Conservation (phyloP, 1,140 invertebrate genomes). For the Heliconius nattereri region DNA sequence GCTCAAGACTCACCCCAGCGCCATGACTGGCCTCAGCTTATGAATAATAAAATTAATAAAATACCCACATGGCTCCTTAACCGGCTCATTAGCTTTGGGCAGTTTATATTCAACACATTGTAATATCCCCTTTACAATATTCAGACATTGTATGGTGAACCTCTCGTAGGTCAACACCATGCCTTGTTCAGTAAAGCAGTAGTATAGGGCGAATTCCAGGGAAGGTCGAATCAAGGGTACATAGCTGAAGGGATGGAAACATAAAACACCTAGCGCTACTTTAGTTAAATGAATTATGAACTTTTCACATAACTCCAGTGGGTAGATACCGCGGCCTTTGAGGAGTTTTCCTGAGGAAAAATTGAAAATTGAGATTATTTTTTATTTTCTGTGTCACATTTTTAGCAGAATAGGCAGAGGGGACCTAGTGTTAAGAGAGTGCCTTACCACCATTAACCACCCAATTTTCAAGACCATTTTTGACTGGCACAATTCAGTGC, state of each 20-base stretch:
- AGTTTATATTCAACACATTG: conserved; percentile 87
- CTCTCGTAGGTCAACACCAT: conserved; percentile 89
- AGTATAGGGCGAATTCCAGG: conserved; percentile 91
- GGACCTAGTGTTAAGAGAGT: too few species aligned
- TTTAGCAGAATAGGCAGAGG: neutral
- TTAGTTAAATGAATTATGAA: conserved; percentile 91
- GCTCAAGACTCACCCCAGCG: too few species aligned
- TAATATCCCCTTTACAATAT: conserved; percentile 92
- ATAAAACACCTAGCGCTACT: conserved; percentile 88
- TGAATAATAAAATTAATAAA: neutral
- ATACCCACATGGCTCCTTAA: neutral
- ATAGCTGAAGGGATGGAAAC: conserved; percentile 89
- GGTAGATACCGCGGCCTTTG: conserved; percentile 82
- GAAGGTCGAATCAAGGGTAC: conserved; percentile 89
- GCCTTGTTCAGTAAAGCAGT: conserved; percentile 91
- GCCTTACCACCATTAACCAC: too few species aligned
- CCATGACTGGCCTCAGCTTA: too few species aligned
- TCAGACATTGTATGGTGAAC: conserved; percentile 94
- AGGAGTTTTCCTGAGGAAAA: conserved; percentile 84
- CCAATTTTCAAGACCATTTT: too few species aligned
- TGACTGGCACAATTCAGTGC: too few species aligned
- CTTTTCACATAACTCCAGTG: conserved; percentile 88
- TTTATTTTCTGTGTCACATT: neutral
- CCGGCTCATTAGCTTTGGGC: neutral
- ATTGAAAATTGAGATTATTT: conserved; percentile 49